Conservation (phyloP, 2,797 vertebrate genomes). For the Rhinatrema bivittatum region DNA sequence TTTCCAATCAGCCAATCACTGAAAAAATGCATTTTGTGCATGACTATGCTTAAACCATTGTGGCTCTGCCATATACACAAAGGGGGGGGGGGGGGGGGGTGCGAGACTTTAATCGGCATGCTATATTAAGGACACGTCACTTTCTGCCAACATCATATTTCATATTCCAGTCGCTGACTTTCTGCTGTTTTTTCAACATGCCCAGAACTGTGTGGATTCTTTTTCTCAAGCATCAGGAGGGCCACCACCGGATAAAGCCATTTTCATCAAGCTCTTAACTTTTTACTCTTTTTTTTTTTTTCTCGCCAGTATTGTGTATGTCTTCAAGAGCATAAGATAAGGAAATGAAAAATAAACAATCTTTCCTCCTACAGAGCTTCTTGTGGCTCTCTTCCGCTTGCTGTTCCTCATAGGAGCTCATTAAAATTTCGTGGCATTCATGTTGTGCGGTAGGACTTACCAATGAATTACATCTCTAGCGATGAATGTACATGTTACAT, state of each 20-base stretch:
- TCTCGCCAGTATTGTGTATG: too few species aligned
- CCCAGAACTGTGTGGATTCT: too few species aligned
- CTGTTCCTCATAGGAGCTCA: constrained; percentile 43
- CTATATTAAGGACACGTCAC: constrained; percentile 28
- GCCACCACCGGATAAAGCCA: too few species aligned
- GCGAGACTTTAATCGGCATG: constrained; percentile 36
- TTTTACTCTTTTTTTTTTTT: constrained; percentile 5
- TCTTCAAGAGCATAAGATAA: constrained; percentile 15
- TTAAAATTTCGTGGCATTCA: constrained; percentile 52
- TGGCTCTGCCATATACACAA: constrained; percentile 39
- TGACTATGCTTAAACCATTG: constrained; percentile 39
- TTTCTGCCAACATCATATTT: too few species aligned
- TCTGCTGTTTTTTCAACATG: too few species aligned
- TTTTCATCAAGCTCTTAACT: not conserved
- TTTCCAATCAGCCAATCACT: constrained; percentile 7
- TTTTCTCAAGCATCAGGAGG: too few species aligned
- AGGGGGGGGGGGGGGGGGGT: constrained; percentile 29
- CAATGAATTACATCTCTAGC: constrained; percentile 51
- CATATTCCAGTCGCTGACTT: too few species aligned
- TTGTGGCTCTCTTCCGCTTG: constrained; percentile 35
- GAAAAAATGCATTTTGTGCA: constrained; percentile 31
- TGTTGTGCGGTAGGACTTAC: constrained; percentile 29
- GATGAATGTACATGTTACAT: constrained; percentile 38
- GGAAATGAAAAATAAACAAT: not conserved
- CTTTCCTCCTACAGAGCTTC: constrained; percentile 28